Evolutionary conservation across 2,113 vertebrate genomes (phyloP), one percentile per base, ranked within the genome.

Genomic region (Mirza zaza): DNA sequence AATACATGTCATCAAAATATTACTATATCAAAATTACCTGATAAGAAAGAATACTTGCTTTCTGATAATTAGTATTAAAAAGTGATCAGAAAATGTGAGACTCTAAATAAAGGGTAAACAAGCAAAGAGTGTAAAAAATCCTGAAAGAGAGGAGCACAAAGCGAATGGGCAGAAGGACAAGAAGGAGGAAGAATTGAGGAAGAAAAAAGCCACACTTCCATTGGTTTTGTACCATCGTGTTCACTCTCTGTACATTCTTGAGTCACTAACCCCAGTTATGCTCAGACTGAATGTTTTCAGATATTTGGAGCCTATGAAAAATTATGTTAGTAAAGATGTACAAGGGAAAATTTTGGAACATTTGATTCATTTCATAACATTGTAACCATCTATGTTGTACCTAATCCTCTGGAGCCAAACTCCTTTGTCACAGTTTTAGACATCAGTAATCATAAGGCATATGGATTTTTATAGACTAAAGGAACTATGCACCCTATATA

Each of bases 11-110:
- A 70, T 65, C 50, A 70, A 34, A 21, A 20, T 48, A 57, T 57
- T 73, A 32, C 55, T 36, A 50, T 29, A 71, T 57, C 32, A 93
- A 95, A 87, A 87, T 70, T n/a, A n/a, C 23, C 7, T 71, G 45
- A 36, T 32, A 1, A 75, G 1, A 93, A 10, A 67, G 1, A 80
- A 15, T 32, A 77, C 18, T 17, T 92, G 12, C 18, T 55, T 87
- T 70, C 29, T 76, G 32, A 1, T 71, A 52, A 52, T 36, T 71
- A 55, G 2, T 79, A 59, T 61, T 73, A 87, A 9, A 87, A 93
- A 75, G 2, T 59, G 84, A 36, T 29, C 20, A 42, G 34, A 50
- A 61, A 50, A 55, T 95, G 27, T 73, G 25, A 88, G 15, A 11
- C 18, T 70, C 2, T 1, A 63, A 39, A 89, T 29, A 57, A 70